Evolutionary conservation across 1,140 invertebrate genomes (phyloP).

Genomic region (Dendroctonus ponderosae): DNA sequence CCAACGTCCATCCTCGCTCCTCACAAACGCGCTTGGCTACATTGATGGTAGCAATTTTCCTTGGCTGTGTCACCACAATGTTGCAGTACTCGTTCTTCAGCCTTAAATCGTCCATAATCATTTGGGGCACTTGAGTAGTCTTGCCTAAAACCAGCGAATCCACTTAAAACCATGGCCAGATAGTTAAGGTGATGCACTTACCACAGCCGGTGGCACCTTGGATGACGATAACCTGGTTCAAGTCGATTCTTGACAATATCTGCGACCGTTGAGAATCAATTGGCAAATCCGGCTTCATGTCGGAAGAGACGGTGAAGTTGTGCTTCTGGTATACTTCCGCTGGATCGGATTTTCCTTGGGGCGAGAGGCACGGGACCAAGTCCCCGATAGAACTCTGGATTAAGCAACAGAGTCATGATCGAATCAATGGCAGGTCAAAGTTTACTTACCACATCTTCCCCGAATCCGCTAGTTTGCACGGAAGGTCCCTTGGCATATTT

Average conservation of each 20-base stretch:
- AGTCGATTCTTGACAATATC: constrained; percentile 27
- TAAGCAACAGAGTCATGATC: constrained; percentile 2
- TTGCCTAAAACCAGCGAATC: constrained; percentile 75
- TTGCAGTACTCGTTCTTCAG: constrained; percentile 60
- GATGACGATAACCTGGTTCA: constrained; percentile 65
- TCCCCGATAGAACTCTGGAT: constrained; percentile 18
- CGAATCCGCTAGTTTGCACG: not conserved
- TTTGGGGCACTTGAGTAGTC: constrained; percentile 86
- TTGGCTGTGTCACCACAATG: constrained; percentile 88
- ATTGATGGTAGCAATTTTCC: constrained; percentile 85
- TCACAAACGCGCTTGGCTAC: constrained; percentile 80
- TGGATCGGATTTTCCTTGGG: constrained; percentile 18
- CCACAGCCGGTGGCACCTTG: constrained; percentile 83
- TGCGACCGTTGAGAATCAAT: constrained; percentile 36
- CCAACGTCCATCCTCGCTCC: constrained; percentile 77
- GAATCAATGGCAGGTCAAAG: constrained; percentile 4
- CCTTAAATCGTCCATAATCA: constrained; percentile 74
- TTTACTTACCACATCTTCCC: constrained; percentile 10
- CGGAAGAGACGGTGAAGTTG: constrained; percentile 36
- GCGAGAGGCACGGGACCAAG: constrained; percentile 20
- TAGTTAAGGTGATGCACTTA: constrained; percentile 5
- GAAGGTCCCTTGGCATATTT: constrained; percentile 22
- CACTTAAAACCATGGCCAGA: constrained; percentile 68
- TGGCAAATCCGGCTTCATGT: constrained; percentile 36
- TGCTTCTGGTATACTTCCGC: constrained; percentile 33